Conservation (phyloP, 2,797 vertebrate species). For the Iguana delicatissima region DNA sequence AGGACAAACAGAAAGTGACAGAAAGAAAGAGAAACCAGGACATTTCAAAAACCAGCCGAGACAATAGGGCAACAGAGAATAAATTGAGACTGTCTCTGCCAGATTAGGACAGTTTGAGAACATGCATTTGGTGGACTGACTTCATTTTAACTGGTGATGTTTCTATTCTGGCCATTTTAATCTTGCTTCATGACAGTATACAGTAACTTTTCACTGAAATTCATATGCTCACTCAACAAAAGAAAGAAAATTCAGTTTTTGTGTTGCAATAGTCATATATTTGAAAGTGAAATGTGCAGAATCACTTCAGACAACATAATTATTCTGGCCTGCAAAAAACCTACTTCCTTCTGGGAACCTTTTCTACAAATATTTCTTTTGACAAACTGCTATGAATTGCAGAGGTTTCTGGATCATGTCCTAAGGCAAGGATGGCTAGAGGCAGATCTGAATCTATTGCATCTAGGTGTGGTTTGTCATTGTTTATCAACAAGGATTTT, state of each 20-base stretch:
- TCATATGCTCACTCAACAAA: neutral
- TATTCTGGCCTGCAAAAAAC: neutral
- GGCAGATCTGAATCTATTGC: no score
- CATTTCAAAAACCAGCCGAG: no score
- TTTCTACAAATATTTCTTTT: neutral
- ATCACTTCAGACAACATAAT: neutral
- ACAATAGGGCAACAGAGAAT: no score
- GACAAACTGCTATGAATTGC: neutral
- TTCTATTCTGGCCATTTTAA: neutral
- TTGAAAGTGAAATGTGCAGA: neutral
- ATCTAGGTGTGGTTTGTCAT: no score
- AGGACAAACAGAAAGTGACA: no score
- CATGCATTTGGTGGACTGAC: neutral
- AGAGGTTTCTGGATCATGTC: neutral
- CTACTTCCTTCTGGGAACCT: neutral
- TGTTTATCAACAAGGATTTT: neutral
- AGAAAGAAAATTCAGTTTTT: neutral
- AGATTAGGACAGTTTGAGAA: no score
- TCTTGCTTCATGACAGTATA: neutral
- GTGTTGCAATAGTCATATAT: neutral
- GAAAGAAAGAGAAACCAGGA: no score
- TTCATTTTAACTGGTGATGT: neutral
- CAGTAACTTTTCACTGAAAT: neutral
- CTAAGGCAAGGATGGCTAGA: neutral
- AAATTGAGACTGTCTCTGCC: no score